phyloP scores from a whole-genome alignment of 2,888 invertebrate species.

The Pteria penguin region DNA sequence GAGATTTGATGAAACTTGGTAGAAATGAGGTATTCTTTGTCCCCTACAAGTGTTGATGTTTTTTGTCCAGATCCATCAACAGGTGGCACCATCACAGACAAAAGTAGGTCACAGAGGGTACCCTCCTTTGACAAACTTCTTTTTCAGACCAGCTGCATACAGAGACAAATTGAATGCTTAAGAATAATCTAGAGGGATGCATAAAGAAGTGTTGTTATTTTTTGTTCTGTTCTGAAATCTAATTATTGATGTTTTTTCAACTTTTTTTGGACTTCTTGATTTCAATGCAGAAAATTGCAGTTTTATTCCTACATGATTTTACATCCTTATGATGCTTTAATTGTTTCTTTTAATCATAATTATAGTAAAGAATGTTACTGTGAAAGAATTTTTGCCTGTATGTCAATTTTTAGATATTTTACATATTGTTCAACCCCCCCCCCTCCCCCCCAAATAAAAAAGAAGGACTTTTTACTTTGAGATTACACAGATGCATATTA shows the following conservation, averaged over 20 bases:
- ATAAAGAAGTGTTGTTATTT: not conserved
- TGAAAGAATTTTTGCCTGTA: too few species aligned
- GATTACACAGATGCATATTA: too few species aligned
- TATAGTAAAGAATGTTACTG: too few species aligned
- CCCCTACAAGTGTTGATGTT: not conserved
- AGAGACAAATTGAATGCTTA: not conserved
- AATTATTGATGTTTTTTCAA: not conserved
- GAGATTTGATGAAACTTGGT: not conserved
- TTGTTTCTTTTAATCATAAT: too few species aligned
- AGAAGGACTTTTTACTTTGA: too few species aligned
- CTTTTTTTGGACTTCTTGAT: not conserved
- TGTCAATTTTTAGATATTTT: too few species aligned
- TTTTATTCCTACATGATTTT: too few species aligned
- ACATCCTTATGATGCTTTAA: too few species aligned
- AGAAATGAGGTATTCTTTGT: not conserved
- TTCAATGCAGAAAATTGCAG: too few species aligned
- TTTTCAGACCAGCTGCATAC: not conserved
- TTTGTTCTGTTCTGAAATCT: not conserved
- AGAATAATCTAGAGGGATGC: not conserved
- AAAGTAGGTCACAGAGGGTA: not conserved
- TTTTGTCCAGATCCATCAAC: not conserved
- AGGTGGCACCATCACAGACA: not conserved
- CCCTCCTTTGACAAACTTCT: not conserved
- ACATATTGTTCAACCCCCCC: too few species aligned
- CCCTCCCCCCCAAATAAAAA: too few species aligned